Percentiles rank a stretch among this genome's conserved stretches.
Conservation (phyloP, 2,113 vertebrate species). For the Propithecus coquereli region DNA sequence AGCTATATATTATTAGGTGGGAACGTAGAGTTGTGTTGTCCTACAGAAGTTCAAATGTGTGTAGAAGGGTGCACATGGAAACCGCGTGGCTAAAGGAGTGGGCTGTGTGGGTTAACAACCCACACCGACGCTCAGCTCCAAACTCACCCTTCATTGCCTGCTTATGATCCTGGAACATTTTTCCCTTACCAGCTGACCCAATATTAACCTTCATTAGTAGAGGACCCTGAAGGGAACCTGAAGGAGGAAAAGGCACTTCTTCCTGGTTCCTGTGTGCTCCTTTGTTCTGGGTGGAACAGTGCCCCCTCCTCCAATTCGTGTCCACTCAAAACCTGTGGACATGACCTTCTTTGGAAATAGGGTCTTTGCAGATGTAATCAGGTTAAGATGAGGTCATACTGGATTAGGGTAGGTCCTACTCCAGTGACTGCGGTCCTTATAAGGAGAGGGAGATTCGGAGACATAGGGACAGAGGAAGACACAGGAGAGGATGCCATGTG, state of each 20-base stretch:
- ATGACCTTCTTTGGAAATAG: background rate
- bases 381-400: background rate
- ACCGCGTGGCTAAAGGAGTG: too few relatives aligned
- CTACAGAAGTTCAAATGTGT: background rate
- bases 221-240: background rate
- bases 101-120: background rate
- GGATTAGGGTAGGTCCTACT: background rate
- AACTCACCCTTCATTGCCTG: background rate
- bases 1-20: background rate
- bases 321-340: background rate
- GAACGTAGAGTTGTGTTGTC: background rate
- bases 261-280: too few relatives aligned
- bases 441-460: background rate
- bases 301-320: background rate
- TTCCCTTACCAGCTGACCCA: background rate
- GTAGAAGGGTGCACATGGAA: background rate
- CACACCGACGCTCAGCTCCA: background rate
- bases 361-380: background rate
- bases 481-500: background rate
- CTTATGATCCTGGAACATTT: background rate
- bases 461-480: background rate
- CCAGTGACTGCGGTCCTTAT: background rate
- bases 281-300: background rate
- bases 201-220: background rate
- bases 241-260: background rate